Evolutionary conservation across 2,888 invertebrate species (phyloP).

Genomic region (Parasteatoda lunata): DNA sequence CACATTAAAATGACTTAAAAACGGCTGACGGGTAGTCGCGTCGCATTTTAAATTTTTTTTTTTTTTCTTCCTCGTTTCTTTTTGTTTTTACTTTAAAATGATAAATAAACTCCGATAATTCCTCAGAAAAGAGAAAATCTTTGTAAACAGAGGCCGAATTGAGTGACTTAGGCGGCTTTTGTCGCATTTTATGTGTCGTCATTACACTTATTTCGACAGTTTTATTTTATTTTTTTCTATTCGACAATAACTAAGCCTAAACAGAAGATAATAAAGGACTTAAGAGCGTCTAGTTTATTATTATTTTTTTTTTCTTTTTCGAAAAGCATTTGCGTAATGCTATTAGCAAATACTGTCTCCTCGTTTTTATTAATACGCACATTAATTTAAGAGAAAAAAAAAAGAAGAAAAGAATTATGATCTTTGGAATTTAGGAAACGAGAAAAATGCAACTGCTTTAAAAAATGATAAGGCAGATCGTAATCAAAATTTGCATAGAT

Average conservation of each 20-base stretch:
- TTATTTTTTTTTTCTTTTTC: not conserved
- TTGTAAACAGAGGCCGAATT: constrained; percentile 31
- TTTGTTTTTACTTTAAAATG: not conserved
- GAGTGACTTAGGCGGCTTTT: not conserved
- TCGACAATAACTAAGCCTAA: not conserved
- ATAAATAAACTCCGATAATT: constrained; percentile 18
- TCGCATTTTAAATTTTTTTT: not conserved
- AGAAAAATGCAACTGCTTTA: not conserved
- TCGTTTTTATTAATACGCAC: too few relatives aligned
- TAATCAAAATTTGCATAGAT: too few relatives aligned
- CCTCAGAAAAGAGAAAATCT: constrained; percentile 4
- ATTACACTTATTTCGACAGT: not conserved
- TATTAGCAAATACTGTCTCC: not conserved
- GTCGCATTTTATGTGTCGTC: constrained; percentile 1
- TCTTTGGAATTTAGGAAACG: not conserved
- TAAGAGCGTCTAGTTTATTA: not conserved
- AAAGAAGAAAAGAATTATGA: too few relatives aligned
- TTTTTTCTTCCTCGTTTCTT: not conserved
- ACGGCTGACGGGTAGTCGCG: constrained; percentile 19
- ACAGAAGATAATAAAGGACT: constrained; percentile 2
- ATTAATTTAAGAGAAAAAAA: too few relatives aligned
- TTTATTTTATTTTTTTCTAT: not conserved
- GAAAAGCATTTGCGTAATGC: not conserved
- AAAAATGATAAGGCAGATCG: not conserved
- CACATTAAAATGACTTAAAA: constrained; percentile 28